phyloP scores from a whole-genome alignment of 2,797 vertebrate genomes.

The Tenualosa thibaudeaui region DNA sequence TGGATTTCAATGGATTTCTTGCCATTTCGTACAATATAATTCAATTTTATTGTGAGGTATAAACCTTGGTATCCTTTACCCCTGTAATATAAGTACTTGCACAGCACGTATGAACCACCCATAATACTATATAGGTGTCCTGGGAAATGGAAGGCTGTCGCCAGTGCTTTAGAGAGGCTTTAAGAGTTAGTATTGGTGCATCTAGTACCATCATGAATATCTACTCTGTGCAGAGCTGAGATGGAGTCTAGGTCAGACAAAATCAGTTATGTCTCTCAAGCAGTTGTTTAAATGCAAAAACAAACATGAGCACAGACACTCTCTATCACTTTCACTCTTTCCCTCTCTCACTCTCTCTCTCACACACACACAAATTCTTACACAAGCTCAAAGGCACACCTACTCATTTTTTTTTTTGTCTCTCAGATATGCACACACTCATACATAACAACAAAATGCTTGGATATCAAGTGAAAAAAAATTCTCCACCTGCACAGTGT shows the following conservation, averaged over 20 bases:
- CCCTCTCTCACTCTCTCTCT: not conserved
- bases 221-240: not conserved
- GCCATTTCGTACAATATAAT: not conserved
- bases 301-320: not conserved
- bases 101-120: not conserved
- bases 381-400: not conserved
- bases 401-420: too few relatives aligned
- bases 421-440: not conserved
- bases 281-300: not conserved
- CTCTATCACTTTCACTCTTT: not conserved
- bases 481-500: slow-evolving; percentile 68
- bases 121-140: not conserved
- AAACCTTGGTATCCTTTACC: not conserved
- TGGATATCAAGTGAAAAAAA: not conserved
- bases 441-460: not conserved
- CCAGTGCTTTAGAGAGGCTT: not conserved
- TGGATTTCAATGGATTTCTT: not conserved
- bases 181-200: not conserved
- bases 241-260: not conserved
- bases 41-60: not conserved
- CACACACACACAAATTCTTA: not conserved
- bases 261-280: not conserved
- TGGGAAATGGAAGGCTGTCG: not conserved
- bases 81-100: not conserved
- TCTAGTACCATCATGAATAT: not conserved